Conservation (phyloP, 2,888 invertebrate species). For the Mycalesis mineus region DNA sequence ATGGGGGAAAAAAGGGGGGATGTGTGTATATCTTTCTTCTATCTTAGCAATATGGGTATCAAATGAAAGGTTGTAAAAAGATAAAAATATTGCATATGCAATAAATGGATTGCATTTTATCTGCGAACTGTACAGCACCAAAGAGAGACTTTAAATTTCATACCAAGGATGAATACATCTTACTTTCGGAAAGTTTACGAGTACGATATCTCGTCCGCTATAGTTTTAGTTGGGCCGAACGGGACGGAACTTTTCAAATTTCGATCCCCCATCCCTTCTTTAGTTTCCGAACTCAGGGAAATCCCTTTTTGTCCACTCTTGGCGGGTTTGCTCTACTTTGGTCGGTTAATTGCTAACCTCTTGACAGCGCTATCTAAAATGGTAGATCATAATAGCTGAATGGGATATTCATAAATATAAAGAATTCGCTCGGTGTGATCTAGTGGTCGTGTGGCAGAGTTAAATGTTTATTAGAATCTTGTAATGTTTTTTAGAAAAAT, state of each 20-base stretch:
- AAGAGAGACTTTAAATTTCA: slow-evolving; percentile 19
- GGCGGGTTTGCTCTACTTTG: neutral
- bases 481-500: no score
- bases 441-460: no score
- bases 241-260: slow-evolving; percentile 14
- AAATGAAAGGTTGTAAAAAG: no score
- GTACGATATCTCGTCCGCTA: slow-evolving; percentile 7
- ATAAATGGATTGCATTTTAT: neutral
- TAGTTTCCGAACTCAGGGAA: neutral
- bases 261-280: slow-evolving; percentile 9
- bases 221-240: slow-evolving; percentile 2
- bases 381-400: no score
- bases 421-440: no score
- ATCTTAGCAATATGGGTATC: no score
- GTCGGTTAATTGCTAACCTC: neutral
- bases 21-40: no score
- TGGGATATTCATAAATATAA: no score
- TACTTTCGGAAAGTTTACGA: slow-evolving; percentile 10
- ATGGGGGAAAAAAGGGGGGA: no score
- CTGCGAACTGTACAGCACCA: neutral
- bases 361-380: no score
- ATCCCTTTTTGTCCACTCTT: neutral
- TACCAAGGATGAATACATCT: slow-evolving; percentile 17
- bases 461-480: no score
- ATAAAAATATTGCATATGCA: no score